Base-by-base conservation (phyloP, 2,888 invertebrate genomes). In the Coelopa pilipes region DNA sequence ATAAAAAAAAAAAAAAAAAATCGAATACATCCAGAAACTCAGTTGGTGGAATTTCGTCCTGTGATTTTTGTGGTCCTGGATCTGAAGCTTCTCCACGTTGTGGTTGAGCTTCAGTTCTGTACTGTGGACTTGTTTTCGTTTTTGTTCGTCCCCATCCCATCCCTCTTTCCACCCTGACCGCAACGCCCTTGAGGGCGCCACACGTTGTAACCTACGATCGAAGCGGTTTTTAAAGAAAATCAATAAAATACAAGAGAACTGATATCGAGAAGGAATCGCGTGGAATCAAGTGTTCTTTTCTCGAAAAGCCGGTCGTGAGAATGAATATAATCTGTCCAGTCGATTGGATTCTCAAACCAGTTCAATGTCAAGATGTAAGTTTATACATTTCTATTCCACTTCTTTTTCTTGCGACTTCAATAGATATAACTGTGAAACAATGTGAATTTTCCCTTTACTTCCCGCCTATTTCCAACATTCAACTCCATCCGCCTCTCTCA, bases 291-390 rank as follows among this genome's bases (percentile, higher is more conserved):
- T 55, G 21, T 65, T 19, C 9, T 63, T 45, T 65, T 63, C 17
- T 1, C 46, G n/a, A 19, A 49, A 1, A 49, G 24, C 34, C 34
- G 17, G 7, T 4, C 76, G 78, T 78, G 76, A 81, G 79, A 80
- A 83, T 83, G 82, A 79, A 77, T 81, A 81, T 81, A 78, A 77
- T 73, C 77, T 79, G 76, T 81, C 78, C 80, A 78, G 74, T 77
- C 78, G 79, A 82, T 80, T 83, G 84, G 84, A 82, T 82, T 80
- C 78, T 83, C 74, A 76, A 81, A 76, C 76, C 81, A 78, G 86
- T 81, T 80, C 81, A 84, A 82, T 87, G 87, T 80, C 84, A 86
- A 84, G 87, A 86, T 81, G 87, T 87, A 83, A 85, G 86, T 86
- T 74, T 65, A 19, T 65, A 34, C 34, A 34, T 34, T 34, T 34